Conservation (phyloP, 92 coral and sea anemone species). For the Virgularia gustaviana region DNA sequence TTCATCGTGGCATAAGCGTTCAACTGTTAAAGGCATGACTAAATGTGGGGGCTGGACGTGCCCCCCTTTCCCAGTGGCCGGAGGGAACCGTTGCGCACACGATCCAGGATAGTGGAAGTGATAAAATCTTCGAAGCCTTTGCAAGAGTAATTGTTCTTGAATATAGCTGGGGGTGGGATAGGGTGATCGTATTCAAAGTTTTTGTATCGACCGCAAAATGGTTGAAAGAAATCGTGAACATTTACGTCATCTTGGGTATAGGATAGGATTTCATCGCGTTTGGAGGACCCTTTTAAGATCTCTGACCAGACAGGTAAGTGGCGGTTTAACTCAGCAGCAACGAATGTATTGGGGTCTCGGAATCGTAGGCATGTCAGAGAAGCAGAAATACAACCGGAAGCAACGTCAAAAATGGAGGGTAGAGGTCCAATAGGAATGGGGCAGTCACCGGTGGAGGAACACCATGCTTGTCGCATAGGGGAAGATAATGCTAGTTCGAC, state of each 20-base stretch:
- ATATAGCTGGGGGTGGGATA: conserved; percentile 39
- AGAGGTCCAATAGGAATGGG: not conserved
- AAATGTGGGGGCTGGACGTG: conserved; percentile 30
- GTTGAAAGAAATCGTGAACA: conserved; percentile 27
- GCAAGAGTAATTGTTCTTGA: conserved; percentile 45
- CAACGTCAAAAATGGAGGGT: not conserved
- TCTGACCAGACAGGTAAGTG: conserved; percentile 25
- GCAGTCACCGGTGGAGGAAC: not conserved
- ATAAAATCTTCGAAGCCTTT: conserved; percentile 46
- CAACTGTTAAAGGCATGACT: no score
- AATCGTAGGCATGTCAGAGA: not conserved
- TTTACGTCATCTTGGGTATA: conserved; percentile 44
- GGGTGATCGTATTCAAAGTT: conserved; percentile 27
- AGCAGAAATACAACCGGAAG: not conserved
- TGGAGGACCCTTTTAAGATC: conserved; percentile 30
- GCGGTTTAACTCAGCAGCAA: not conserved
- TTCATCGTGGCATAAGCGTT: conserved; percentile 40
- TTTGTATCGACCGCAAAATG: conserved; percentile 44
- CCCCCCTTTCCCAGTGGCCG: conserved; percentile 36
- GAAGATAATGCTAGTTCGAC: not conserved
- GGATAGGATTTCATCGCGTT: conserved; percentile 42
- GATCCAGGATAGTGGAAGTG: conserved; percentile 29
- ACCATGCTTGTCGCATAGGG: not conserved
- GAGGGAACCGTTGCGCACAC: conserved; percentile 49
- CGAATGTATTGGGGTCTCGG: not conserved